A percentile compares a stretch with the other conserved stretches of the same genome.
These are phyloP conservation scores for Taphrorychus bicolor DNA, from an alignment of 2,888 invertebrate genomes.

Conservation along the genomic window DNA sequence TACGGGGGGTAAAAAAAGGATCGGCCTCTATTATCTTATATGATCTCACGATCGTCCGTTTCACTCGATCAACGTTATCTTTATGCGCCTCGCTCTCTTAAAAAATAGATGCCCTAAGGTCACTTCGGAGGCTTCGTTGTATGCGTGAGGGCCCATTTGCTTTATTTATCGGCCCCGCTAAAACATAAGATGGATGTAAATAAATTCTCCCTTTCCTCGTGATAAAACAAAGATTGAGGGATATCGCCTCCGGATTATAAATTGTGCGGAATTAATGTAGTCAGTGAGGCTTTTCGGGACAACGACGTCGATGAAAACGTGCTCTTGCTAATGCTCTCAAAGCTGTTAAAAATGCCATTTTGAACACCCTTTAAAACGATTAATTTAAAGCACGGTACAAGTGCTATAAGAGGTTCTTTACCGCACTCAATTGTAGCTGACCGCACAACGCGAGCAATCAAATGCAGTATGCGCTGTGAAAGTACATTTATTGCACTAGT, in stretches of 20 bases:
- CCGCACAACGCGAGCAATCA: too few species aligned
- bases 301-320: too few species aligned
- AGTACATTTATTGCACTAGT: too few species aligned
- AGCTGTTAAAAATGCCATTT: too few species aligned
- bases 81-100: constrained; percentile 22
- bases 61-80: constrained; percentile 31
- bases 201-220: constrained; percentile 12
- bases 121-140: constrained; percentile 18
- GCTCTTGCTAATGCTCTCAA: too few species aligned
- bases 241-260: constrained; percentile 4
- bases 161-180: constrained; percentile 24
- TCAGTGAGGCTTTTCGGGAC: too few species aligned
- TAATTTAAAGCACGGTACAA: too few species aligned
- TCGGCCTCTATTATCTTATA: constrained; percentile 7
- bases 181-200: constrained; percentile 25
- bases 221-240: constrained; percentile 19
- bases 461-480: too few species aligned
- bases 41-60: constrained; percentile 24
- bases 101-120: constrained; percentile 32
- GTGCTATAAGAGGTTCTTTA: too few species aligned
- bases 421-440: too few species aligned
- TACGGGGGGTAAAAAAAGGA: background rate
- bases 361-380: too few species aligned
- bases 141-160: constrained; percentile 31
- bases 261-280: too few species aligned